These are phyloP conservation scores for Leptinotarsa lineolata DNA, from an alignment of 1,140 invertebrate genomes.

Conservation along the genomic window DNA sequence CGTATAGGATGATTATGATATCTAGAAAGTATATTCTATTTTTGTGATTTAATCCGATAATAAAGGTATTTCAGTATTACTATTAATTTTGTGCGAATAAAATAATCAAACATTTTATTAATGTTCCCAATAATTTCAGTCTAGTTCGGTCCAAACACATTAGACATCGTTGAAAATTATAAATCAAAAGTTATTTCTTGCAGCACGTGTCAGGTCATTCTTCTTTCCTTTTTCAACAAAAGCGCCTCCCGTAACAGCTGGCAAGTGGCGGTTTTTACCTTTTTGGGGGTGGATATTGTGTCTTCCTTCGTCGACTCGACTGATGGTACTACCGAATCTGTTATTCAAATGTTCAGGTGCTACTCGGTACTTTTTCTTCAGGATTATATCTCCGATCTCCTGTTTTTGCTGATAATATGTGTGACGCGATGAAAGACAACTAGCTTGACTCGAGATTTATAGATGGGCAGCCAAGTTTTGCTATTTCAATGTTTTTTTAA, in stretches of 20 bases:
- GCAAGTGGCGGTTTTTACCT: neutral
- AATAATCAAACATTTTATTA: too few relatives aligned
- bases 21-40: too few relatives aligned
- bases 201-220: neutral
- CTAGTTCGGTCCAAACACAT: neutral
- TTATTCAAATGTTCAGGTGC: constrained; percentile 8
- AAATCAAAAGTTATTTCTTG: neutral
- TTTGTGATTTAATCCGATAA: too few relatives aligned
- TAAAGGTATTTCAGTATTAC: too few relatives aligned
- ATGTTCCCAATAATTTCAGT: too few relatives aligned
- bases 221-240: neutral
- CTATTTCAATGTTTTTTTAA: too few relatives aligned
- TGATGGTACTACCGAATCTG: constrained; percentile 6
- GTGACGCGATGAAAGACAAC: neutral
- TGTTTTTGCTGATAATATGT: neutral
- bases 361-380: neutral
- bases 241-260: neutral
- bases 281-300: neutral
- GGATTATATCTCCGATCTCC: neutral
- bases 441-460: neutral
- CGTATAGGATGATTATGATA: too few relatives aligned
- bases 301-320: neutral
- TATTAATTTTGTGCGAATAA: too few relatives aligned
- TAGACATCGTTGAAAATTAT: neutral
- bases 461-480: neutral